Percentiles rank a stretch among this genome's conserved stretches.
Conservation (phyloP, 2,797 vertebrate genomes). For the Oryzias dopingdopingensis region DNA sequence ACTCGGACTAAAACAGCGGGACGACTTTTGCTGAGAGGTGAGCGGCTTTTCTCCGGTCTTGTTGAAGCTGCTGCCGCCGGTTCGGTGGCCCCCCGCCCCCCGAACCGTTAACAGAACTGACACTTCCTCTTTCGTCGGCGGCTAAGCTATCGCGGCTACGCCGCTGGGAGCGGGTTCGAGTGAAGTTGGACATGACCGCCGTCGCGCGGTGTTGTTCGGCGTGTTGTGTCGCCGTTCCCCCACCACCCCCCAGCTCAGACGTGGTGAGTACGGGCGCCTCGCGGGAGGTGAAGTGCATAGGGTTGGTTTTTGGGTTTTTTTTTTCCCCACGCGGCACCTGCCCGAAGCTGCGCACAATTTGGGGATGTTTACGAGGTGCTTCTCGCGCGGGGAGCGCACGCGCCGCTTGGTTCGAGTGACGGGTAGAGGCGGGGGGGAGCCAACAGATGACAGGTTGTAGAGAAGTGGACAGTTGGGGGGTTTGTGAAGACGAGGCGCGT, state of each 20-base stretch:
- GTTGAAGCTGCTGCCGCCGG: background rate
- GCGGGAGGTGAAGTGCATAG: constrained; percentile 61
- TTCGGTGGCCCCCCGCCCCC: background rate
- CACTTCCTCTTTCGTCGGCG: constrained; percentile 60
- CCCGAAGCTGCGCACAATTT: constrained; percentile 33
- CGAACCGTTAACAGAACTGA: constrained; percentile 35
- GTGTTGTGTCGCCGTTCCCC: constrained; percentile 12
- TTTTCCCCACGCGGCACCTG: constrained; percentile 41
- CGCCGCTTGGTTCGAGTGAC: constrained; percentile 46
- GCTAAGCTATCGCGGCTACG: constrained; percentile 31
- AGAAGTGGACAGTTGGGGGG: constrained; percentile 9
- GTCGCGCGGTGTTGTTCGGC: constrained; percentile 27
- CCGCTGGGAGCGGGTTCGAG: constrained; percentile 5
- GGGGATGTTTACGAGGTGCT: constrained; percentile 14
- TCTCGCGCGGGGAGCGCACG: constrained; percentile 32
- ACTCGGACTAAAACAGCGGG: constrained; percentile 48
- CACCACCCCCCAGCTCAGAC: constrained; percentile 24
- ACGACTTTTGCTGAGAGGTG: constrained; percentile 42
- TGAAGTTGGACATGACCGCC: constrained; percentile 39
- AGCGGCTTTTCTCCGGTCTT: constrained; percentile 11
- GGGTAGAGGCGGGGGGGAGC: constrained; percentile 49
- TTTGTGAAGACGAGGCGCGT: background rate
- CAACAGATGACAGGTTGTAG: constrained; percentile 51
- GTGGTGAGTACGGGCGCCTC: constrained; percentile 27
- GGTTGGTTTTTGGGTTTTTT: constrained; percentile 7